Percentiles rank a stretch among this genome's conserved stretches.
Evolutionary conservation across 1,140 invertebrate species (phyloP).

Genomic region (Homarus americanus): DNA sequence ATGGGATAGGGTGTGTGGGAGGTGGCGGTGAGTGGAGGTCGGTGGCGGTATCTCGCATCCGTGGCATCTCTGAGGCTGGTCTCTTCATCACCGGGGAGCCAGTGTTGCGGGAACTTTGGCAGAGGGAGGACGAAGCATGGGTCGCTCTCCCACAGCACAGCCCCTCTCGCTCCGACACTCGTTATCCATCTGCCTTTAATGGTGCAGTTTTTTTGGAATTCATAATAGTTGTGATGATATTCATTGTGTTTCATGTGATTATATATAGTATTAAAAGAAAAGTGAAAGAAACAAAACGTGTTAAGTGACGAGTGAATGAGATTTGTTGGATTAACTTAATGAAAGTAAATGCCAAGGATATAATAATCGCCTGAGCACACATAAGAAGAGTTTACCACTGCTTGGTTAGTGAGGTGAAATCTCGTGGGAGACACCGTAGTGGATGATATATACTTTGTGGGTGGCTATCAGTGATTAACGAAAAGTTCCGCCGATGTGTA

Average conservation of each 20-base stretch:
- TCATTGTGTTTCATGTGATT: neutral
- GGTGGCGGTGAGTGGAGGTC: neutral
- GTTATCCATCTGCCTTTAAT: neutral
- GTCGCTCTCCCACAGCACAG: neutral
- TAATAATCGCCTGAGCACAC: neutral
- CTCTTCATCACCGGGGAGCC: constrained; percentile 32
- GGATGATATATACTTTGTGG: too few relatives aligned
- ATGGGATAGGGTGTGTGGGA: neutral
- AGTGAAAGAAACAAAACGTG: neutral
- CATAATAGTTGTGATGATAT: neutral
- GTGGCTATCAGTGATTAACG: too few relatives aligned
- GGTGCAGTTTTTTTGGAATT: neutral
- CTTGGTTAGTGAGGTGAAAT: too few relatives aligned
- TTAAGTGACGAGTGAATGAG: neutral
- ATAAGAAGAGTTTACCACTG: too few relatives aligned
- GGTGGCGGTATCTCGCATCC: constrained; percentile 48
- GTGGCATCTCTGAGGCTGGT: constrained; percentile 34
- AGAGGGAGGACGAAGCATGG: neutral
- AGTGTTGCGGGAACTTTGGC: constrained; percentile 33
- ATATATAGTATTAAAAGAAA: neutral
- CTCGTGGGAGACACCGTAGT: too few relatives aligned
- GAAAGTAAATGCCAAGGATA: neutral
- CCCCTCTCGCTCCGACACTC: neutral
- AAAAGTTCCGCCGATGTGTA: neutral
- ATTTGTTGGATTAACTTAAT: neutral